phyloP scores from a whole-genome alignment of 2,113 vertebrate genomes.

The Orcinus orca region DNA sequence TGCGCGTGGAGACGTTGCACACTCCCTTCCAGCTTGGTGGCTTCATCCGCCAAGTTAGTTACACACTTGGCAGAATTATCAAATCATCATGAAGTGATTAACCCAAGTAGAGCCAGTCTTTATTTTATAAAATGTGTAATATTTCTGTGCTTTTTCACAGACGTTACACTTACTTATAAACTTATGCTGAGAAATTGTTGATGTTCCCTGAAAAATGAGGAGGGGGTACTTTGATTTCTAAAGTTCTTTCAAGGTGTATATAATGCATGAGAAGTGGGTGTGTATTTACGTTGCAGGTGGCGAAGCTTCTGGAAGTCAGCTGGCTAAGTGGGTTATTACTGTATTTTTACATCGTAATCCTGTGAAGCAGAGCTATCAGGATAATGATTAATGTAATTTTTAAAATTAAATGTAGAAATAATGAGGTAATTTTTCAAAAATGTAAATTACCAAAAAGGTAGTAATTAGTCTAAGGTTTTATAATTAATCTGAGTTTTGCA shows the following conservation, averaged over 20 bases:
- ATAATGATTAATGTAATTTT: neutral
- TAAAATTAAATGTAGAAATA: neutral
- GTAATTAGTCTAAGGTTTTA: neutral
- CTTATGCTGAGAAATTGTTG: neutral
- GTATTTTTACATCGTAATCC: neutral
- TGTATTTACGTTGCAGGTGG: neutral
- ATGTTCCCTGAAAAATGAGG: neutral
- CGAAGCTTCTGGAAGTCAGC: neutral
- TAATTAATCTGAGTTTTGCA: neutral
- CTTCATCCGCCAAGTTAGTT: no score
- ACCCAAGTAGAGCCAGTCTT: neutral
- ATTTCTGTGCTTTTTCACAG: neutral
- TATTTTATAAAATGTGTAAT: neutral
- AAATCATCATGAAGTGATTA: neutral
- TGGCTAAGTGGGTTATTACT: neutral
- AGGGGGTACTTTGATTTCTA: neutral
- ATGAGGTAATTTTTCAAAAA: neutral
- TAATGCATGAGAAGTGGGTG: neutral
- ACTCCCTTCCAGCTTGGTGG: neutral
- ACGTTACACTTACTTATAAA: neutral
- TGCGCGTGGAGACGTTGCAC: fast-evolving
- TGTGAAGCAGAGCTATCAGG: neutral
- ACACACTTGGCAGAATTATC: neutral
- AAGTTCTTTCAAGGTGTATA: no score
- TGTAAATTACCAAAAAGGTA: neutral